phyloP scores from a whole-genome alignment of 2,888 invertebrate species.

The Syritta pipiens region DNA sequence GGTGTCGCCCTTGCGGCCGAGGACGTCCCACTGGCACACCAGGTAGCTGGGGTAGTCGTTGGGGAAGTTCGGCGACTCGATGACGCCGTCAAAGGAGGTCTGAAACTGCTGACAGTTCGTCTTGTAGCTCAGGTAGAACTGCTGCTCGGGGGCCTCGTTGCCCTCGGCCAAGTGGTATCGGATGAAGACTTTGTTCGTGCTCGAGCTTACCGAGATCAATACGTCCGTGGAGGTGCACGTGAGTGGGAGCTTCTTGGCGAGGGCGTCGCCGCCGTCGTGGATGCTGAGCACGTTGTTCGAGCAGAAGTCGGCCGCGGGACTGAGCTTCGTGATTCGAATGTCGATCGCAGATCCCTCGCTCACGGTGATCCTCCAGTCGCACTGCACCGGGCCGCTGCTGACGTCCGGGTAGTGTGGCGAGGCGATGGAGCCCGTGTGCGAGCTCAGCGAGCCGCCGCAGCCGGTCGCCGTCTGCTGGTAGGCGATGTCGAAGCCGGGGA shows the following conservation, averaged over 20 bases:
- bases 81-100: constrained; percentile 83
- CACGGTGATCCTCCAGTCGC: constrained; percentile 89
- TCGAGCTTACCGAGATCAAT: constrained; percentile 70
- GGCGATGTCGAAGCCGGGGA: constrained; percentile 85
- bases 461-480: constrained; percentile 85
- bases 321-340: constrained; percentile 84
- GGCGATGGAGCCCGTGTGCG: constrained; percentile 86
- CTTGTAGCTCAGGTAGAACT: constrained; percentile 74
- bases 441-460: constrained; percentile 90
- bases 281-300: constrained; percentile 81
- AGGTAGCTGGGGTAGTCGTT: constrained; percentile 83
- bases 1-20: constrained; percentile 87
- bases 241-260: constrained; percentile 67
- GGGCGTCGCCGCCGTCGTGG: constrained; percentile 73
- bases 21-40: constrained; percentile 89
- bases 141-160: constrained; percentile 46
- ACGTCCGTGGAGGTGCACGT: constrained; percentile 70
- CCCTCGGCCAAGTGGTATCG: constrained; percentile 71
- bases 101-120: constrained; percentile 72
- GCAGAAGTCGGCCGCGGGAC: constrained; percentile 83
- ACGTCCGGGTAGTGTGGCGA: constrained; percentile 92
- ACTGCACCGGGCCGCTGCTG: constrained; percentile 86
- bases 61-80: constrained; percentile 94
- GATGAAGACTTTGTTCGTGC: constrained; percentile 73
- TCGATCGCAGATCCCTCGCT: constrained; percentile 86